Conservation (phyloP, 2,888 invertebrate species). For the Ormyrus pomaceus region DNA sequence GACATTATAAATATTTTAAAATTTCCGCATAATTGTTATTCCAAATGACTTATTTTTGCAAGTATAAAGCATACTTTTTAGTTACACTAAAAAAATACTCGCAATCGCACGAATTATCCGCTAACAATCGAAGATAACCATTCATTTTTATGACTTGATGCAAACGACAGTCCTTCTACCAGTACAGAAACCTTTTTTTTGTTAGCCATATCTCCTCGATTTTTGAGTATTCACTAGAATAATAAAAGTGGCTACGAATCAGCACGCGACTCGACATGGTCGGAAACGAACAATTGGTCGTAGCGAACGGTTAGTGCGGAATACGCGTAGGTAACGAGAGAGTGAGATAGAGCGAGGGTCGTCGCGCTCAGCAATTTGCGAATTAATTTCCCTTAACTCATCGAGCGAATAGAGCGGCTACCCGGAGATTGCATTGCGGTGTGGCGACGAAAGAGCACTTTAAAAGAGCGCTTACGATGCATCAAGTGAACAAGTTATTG, state of each 20-base stretch:
- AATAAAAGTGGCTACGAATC: constrained; percentile 59
- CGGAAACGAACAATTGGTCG: constrained; percentile 69
- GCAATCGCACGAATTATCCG: constrained; percentile 14
- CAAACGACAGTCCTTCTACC: no score
- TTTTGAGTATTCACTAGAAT: constrained; percentile 34
- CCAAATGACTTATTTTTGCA: no score
- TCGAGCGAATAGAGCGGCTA: neutral
- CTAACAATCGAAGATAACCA: constrained; percentile 25
- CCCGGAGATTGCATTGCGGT: neutral
- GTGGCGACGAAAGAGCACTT: no score
- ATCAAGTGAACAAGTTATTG: no score
- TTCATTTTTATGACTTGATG: constrained; percentile 13
- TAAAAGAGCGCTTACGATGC: no score
- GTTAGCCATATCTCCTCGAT: neutral
- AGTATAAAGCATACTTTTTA: neutral
- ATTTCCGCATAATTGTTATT: no score
- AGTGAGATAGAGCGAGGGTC: neutral
- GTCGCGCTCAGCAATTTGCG: constrained; percentile 37
- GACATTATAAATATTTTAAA: no score
- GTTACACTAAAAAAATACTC: neutral
- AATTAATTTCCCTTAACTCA: constrained; percentile 48
- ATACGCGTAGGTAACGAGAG: neutral
- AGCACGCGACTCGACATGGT: constrained; percentile 54
- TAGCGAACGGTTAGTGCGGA: constrained; percentile 61
- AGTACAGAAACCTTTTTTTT: neutral